Conservation (phyloP, 2,888 invertebrate species). For the Aspidiotus rigidus region DNA sequence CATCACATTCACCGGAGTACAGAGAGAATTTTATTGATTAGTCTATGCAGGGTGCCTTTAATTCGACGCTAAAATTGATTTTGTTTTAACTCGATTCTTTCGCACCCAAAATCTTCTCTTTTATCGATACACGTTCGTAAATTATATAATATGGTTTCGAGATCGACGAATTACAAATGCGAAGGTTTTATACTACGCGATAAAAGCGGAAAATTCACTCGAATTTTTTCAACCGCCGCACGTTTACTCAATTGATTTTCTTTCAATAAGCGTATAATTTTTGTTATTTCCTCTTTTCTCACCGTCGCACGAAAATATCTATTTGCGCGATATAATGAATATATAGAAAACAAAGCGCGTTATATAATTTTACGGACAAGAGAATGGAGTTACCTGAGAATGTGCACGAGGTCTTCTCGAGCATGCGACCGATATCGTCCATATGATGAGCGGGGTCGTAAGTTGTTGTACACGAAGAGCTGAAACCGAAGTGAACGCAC, state of each 20-base stretch:
- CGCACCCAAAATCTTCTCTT: not conserved
- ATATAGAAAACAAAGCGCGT: not conserved
- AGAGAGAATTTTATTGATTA: not conserved
- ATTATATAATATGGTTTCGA: too few relatives aligned
- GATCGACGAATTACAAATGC: too few relatives aligned
- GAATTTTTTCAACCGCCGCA: too few relatives aligned
- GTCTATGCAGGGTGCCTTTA: conserved; percentile 4
- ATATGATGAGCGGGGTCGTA: not conserved
- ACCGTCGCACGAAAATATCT: too few relatives aligned
- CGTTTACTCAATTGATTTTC: too few relatives aligned
- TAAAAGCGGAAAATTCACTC: too few relatives aligned
- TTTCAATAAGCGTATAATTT: too few relatives aligned
- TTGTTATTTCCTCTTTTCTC: too few relatives aligned
- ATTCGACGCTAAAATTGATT: conserved; percentile 1
- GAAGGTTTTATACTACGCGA: too few relatives aligned
- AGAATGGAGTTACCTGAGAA: not conserved
- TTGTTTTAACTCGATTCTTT: not conserved
- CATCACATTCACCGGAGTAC: conserved; percentile 4
- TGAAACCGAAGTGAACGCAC: conserved; percentile 27
- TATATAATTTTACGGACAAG: not conserved
- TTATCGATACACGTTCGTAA: too few relatives aligned
- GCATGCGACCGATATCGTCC: not conserved
- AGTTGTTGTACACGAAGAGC: conserved; percentile 18
- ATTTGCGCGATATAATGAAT: too few relatives aligned
- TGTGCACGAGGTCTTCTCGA: not conserved